Evolutionary conservation across 1,140 invertebrate genomes (phyloP).

Genomic region (Batillaria attramentaria): DNA sequence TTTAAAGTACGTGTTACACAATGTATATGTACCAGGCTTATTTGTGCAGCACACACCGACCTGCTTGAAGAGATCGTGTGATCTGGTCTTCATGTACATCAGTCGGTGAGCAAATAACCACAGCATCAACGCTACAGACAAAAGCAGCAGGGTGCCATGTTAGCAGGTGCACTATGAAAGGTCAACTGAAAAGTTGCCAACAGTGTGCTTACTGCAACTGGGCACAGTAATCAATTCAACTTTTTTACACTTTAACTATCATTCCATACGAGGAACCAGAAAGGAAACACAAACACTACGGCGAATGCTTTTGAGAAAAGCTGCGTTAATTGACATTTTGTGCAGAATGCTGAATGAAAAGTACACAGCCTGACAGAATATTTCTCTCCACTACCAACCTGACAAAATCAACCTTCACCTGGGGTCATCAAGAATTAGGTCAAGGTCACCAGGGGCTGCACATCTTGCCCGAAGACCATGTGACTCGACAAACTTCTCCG

Average conservation of each 20-base stretch:
- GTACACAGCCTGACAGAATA: neutral
- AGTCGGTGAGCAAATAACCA: constrained; percentile 12
- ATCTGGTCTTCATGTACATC: constrained; percentile 21
- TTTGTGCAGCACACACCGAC: too few species aligned
- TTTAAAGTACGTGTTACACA: too few species aligned
- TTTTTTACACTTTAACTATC: too few species aligned
- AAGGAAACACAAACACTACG: too few species aligned
- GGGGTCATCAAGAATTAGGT: neutral
- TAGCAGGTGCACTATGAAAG: too few species aligned
- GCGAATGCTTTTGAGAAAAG: too few species aligned
- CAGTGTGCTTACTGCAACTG: too few species aligned
- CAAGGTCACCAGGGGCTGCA: neutral
- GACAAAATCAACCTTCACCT: neutral
- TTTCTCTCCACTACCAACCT: neutral
- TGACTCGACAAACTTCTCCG: neutral
- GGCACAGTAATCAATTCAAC: too few species aligned
- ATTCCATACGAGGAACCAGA: too few species aligned
- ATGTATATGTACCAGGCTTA: too few species aligned
- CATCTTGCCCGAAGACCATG: neutral
- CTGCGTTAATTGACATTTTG: neutral
- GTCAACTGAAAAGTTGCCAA: too few species aligned
- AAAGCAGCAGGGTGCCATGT: too few species aligned
- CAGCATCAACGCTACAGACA: constrained; percentile 19
- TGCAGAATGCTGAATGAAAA: neutral
- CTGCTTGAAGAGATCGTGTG: neutral